Evolutionary conservation across 1,140 invertebrate genomes (phyloP).

Genomic region (Heliconius melpomene): DNA sequence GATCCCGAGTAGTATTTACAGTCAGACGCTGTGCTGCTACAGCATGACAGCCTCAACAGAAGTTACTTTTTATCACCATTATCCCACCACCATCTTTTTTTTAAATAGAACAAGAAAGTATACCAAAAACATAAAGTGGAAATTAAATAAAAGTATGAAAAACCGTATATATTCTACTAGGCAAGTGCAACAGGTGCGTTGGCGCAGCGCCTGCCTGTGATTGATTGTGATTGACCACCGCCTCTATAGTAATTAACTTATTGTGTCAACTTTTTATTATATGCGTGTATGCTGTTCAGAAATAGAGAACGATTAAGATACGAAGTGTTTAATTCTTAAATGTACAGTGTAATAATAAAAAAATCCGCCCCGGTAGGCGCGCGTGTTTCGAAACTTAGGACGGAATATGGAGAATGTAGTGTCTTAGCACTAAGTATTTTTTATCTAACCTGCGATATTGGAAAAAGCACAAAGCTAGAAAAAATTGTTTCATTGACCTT

Average conservation of each 20-base stretch:
- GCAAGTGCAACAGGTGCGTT: slow-evolving; percentile 26
- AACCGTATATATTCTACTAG: not conserved
- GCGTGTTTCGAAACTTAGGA: too few species aligned
- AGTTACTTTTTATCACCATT: too few species aligned
- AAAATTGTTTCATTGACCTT: not conserved
- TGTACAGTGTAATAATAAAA: not conserved
- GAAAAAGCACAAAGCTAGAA: not conserved
- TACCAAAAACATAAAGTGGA: not conserved
- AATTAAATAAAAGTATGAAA: slow-evolving; percentile 20
- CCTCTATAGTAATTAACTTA: slow-evolving; percentile 22
- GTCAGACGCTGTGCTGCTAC: too few species aligned
- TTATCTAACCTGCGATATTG: too few species aligned
- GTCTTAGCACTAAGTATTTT: too few species aligned
- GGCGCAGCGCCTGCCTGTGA: slow-evolving; percentile 30
- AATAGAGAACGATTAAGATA: not conserved
- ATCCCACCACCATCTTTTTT: too few species aligned
- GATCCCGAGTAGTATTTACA: too few species aligned
- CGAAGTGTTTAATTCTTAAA: not conserved
- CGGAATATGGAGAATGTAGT: too few species aligned
- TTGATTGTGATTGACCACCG: slow-evolving; percentile 25
- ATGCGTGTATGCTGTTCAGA: not conserved
- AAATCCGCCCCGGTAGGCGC: too few species aligned
- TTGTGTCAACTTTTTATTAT: slow-evolving; percentile 23
- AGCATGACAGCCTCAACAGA: too few species aligned
- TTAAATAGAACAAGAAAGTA: not conserved